These are phyloP conservation scores for Idaea dimidiata DNA, from an alignment of 2,888 invertebrate genomes.

Conservation along the genomic window DNA sequence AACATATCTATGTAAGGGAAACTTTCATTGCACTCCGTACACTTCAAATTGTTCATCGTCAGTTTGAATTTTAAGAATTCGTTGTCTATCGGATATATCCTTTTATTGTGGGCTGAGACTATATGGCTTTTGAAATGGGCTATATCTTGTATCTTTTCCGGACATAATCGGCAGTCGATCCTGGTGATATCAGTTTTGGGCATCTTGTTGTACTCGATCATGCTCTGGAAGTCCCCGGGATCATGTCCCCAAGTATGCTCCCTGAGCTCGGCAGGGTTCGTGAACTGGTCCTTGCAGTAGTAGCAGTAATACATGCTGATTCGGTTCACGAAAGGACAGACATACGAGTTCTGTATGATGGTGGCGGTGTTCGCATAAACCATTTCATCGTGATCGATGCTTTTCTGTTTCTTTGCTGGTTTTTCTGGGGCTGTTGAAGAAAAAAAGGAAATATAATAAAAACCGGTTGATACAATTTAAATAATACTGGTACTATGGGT, in stretches of 20 bases:
- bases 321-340: conserved; percentile 63
- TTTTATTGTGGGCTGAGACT: conserved; percentile 41
- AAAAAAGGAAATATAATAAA: conserved; percentile 9
- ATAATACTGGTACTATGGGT: too few species aligned
- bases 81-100: conserved; percentile 48
- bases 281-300: conserved; percentile 69
- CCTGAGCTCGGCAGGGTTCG: conserved; percentile 58
- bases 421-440: conserved; percentile 19
- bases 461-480: too few species aligned
- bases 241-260: conserved; percentile 63
- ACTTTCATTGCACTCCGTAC: conserved; percentile 57
- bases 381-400: conserved; percentile 53
- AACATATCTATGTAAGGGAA: conserved; percentile 65
- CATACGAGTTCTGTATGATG: conserved; percentile 59
- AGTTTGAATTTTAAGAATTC: conserved; percentile 64
- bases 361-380: conserved; percentile 53
- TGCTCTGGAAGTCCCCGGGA: conserved; percentile 52
- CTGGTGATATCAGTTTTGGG: conserved; percentile 70
- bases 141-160: conserved; percentile 56
- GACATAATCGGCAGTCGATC: conserved; percentile 65
- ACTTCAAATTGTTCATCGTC: conserved; percentile 53
- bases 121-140: conserved; percentile 55
- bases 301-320: conserved; percentile 70
- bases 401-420: conserved; percentile 33
- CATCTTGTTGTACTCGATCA: conserved; percentile 61